These are phyloP conservation scores for Sanderia malayensis DNA, from an alignment of 30 jellyfish, hydroid and myxozoan species.

Conservation along the genomic window DNA sequence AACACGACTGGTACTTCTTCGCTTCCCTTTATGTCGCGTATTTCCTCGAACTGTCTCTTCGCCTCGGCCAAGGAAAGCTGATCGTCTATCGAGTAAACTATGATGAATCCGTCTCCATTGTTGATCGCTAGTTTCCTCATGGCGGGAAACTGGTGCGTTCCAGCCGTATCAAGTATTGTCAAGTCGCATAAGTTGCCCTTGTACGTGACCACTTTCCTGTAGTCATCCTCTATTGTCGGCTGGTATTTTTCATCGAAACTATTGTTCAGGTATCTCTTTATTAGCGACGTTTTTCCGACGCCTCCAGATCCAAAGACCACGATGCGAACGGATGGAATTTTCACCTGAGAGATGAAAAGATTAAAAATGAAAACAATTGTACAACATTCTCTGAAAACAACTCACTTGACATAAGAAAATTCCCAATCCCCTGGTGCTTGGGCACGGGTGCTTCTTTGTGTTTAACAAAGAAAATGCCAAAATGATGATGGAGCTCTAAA, in stretches of 20 bases:
- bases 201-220: slow-evolving; percentile 66
- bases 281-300: slow-evolving; percentile 91
- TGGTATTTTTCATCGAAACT: slow-evolving; percentile 57
- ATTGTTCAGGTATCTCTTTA: slow-evolving; percentile 72
- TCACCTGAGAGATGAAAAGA: slow-evolving; percentile 27
- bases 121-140: slow-evolving; percentile 90
- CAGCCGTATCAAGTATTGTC: slow-evolving; percentile 90
- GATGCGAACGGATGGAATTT: slow-evolving; percentile 58
- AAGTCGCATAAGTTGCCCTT: slow-evolving; percentile 67
- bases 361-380: too few relatives aligned
- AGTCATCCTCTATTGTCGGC: slow-evolving; percentile 92
- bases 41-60: slow-evolving; percentile 68
- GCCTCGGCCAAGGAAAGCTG: slow-evolving; percentile 79
- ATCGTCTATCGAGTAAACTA: slow-evolving; percentile 86
- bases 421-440: too few relatives aligned
- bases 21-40: slow-evolving; percentile 40
- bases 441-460: too few relatives aligned
- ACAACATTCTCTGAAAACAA: too few relatives aligned
- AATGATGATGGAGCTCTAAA: too few relatives aligned
- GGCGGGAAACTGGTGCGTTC: slow-evolving; percentile 97
- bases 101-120: slow-evolving; percentile 77
- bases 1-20: slow-evolving; percentile 73
- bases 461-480: too few relatives aligned
- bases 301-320: slow-evolving; percentile 97
- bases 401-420: too few relatives aligned